These are phyloP conservation scores for Xestia c-nigrum DNA, from an alignment of 2,888 invertebrate species.

Conservation along the genomic window DNA sequence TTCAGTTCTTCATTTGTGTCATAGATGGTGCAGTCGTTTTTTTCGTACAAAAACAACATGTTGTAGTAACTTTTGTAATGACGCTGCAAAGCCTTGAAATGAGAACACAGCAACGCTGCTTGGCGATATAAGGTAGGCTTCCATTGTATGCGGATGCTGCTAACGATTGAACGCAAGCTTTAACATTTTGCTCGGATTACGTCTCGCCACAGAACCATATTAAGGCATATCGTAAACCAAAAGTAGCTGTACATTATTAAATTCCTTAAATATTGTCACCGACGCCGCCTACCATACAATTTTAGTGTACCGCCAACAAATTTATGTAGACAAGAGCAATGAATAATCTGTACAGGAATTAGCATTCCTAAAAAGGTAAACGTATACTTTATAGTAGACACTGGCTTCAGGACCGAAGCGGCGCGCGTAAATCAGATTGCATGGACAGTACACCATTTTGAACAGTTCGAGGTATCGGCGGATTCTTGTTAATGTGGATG, in stretches of 20 bases:
- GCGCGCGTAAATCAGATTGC: slow-evolving; percentile 86
- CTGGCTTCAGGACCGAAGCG: slow-evolving; percentile 76
- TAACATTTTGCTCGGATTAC: slow-evolving; percentile 10
- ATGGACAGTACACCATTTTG: slow-evolving; percentile 84
- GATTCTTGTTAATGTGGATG: slow-evolving; percentile 58
- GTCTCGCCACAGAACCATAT: slow-evolving; percentile 2
- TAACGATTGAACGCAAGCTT: not conserved
- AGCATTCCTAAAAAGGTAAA: slow-evolving; percentile 86
- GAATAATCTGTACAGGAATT: slow-evolving; percentile 81
- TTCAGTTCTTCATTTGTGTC: too few relatives aligned
- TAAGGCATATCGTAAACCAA: slow-evolving; percentile 13
- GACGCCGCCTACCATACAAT: slow-evolving; percentile 56
- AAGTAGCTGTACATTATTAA: slow-evolving; percentile 49
- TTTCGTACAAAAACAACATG: too few relatives aligned
- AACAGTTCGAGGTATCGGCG: slow-evolving; percentile 77
- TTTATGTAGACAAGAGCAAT: slow-evolving; percentile 75
- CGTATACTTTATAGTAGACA: slow-evolving; percentile 78
- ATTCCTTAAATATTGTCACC: slow-evolving; percentile 61
- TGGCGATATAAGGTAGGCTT: not conserved
- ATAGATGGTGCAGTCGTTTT: too few relatives aligned
- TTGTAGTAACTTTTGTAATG: too few relatives aligned
- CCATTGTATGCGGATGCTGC: slow-evolving; percentile 21
- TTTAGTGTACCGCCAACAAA: slow-evolving; percentile 66
- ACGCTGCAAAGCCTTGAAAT: not conserved
- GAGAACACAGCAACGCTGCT: not conserved